Conservation (phyloP, 2,888 invertebrate genomes). For the Netelia virgata region DNA sequence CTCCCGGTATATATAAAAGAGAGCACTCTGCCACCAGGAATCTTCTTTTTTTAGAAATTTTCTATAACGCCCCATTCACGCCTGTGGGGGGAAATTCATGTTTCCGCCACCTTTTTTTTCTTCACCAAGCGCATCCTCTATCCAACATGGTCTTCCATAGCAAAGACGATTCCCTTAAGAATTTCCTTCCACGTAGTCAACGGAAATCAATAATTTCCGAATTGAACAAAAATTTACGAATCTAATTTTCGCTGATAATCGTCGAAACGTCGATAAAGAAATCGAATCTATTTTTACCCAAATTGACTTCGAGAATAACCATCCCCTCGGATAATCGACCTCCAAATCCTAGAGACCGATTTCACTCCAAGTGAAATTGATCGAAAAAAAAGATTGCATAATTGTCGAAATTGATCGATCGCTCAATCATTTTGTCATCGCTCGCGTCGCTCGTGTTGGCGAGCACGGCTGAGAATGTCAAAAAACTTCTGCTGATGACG, state of each 20-base stretch:
- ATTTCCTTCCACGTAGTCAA: no score
- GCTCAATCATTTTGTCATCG: constrained; percentile 21
- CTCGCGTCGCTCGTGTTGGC: background rate
- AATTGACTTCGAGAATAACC: background rate
- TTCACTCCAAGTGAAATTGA: background rate
- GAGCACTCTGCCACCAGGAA: constrained; percentile 13
- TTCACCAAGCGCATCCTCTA: background rate
- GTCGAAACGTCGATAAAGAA: no score
- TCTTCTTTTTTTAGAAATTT: constrained; percentile 59
- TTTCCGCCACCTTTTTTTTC: constrained; percentile 26
- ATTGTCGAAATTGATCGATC: constrained; percentile 1
- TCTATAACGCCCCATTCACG: constrained; percentile 60
- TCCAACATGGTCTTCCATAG: constrained; percentile 11
- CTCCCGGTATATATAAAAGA: constrained; percentile 23
- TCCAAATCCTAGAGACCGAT: no score
- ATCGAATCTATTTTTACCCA: no score
- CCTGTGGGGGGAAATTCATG: constrained; percentile 48
- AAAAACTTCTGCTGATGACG: background rate
- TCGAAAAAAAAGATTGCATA: background rate
- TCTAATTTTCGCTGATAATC: no score
- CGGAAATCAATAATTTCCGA: no score
- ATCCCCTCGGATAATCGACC: background rate
- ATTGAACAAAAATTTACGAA: no score
- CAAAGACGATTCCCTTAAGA: no score
- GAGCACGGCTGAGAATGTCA: background rate